Evolutionary conservation across 30 jellyfish, hydroid and myxozoan genomes (phyloP), one percentile per base, ranked within the genome.

Genomic region (Haliclystus octoradiatus): DNA sequence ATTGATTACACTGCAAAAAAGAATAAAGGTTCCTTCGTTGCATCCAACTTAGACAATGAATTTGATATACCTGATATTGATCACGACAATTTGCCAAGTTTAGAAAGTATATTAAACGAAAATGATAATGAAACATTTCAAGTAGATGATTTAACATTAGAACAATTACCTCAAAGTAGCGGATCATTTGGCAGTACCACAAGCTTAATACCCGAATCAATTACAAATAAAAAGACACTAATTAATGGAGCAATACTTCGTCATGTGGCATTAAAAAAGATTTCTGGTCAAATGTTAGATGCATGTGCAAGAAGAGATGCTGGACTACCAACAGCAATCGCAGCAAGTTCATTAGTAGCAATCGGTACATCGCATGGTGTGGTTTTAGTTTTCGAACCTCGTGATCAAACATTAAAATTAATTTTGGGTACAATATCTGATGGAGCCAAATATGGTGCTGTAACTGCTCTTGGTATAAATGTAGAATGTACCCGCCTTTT

Each of bases 361-460:
- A 68, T 91, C 31, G 99, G 99, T n/a, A 91, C 94, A 22, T 91
- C 99, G 12, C 99, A 91, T 66, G 99, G 99, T 33, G 73, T 91
- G 31, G 95, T 83, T 2, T 78, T 91, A 60, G 89, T 91, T 1
- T 91, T 91, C 69, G 99, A 91, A 75, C 99, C 99, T 12, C 78
- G 86, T 22, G 94, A 91, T 51, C 99, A 91, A 62, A 95, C 93
- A 25, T 73, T 91, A 80, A 91, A 91, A 65, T 66, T 81, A 23
- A 77, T 91, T 23, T 53, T 91, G 26, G 99, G 99, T 1, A 73
- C 82, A 73, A 91, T 92, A 31, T 32, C 92, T 19, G 95, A 82
- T 91, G 99, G 99, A 1, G 94, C 87, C 5, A 78, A 77, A n/a
- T 82, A 91, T 78, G 99, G 99, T 19, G 99, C 99, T 33, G 99